Evolutionary conservation across 1,140 invertebrate genomes (phyloP), one percentile per base, ranked within the genome.

Genomic region (Acarapis woodi): DNA sequence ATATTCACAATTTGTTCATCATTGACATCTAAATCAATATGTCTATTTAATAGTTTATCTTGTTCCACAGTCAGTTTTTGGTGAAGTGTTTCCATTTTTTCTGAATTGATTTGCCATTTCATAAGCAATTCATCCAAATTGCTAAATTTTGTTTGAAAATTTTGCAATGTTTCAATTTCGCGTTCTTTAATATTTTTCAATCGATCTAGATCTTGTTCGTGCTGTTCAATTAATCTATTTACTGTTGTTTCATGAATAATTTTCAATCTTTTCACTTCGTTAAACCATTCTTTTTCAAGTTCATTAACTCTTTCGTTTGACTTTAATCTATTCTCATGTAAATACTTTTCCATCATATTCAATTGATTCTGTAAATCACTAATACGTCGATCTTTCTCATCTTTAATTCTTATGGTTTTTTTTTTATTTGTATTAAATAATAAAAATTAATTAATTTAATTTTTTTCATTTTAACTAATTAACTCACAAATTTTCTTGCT

Each of bases 401-500:
- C 42, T 24, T 33, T 24, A 8, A 43, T 32, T 38, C 42, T 43
- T 32, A 22, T 8, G 4, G n/a, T n/a, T 18, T 32, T 9, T 18
- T 14, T 9, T 32, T 8, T 18, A 35, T 5, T 15, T n/a, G 6
- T 8, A 15, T 32, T 32, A 8, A n/a, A 6, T 18, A 8, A n/a
- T 18, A 6, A 32, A n/a, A 8, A 32, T 18, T 32, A 19, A 33
- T 12, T 12, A 32, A 23, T n/a, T 8, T 14, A 31, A 20, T 23
- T 32, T 4, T 3, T 29, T 31, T n/a, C 3, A 23, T 5, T 36
- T 3, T 38, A 9, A 6, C 25, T 3, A 22, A 24, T 15, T n/a
- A 9, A 39, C 42, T 43, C 28, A 43, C 42, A 43, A 40, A 6
- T 39, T 26, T 31, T 43, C 42, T 26, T 43, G 42, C 28, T 30